These are phyloP conservation scores for Aulostomus chinensis DNA, from an alignment of 2,797 vertebrate species.

Conservation along the genomic window DNA sequence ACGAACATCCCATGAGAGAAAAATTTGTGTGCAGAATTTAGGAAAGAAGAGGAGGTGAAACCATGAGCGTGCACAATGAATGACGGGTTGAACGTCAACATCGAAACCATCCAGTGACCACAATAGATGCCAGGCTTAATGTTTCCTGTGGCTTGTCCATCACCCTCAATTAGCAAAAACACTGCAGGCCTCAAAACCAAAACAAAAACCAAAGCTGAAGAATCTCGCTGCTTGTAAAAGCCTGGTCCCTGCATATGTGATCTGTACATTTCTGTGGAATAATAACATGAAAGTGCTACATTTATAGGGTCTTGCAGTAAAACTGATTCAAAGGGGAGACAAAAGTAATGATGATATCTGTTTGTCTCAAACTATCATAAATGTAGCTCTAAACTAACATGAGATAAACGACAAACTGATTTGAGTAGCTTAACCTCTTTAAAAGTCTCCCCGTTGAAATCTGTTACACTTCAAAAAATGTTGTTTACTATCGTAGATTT, in stretches of 20 bases:
- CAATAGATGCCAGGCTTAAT: not conserved
- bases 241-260: constrained; percentile 42
- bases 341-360: not conserved
- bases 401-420: no score
- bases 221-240: constrained; percentile 29
- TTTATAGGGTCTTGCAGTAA: constrained; percentile 26
- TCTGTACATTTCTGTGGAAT: constrained; percentile 50
- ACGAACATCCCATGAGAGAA: no score
- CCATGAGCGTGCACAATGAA: not conserved
- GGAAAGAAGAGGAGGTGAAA: not conserved
- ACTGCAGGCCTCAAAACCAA: constrained; percentile 23
- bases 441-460: no score
- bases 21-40: no score
- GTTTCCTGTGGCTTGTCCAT: constrained; percentile 17
- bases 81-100: not conserved
- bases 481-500: no score
- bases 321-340: constrained; percentile 16
- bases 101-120: not conserved
- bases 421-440: no score
- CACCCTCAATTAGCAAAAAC: constrained; percentile 27
- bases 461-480: no score
- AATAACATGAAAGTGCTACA: constrained; percentile 48
- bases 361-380: no score
- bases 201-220: constrained; percentile 38
- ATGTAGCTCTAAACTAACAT: no score